Percentiles rank a stretch among this genome's conserved stretches.
These are phyloP conservation scores for Nesoenas mayeri DNA, from an alignment of 2,113 vertebrate species.

Conservation along the genomic window DNA sequence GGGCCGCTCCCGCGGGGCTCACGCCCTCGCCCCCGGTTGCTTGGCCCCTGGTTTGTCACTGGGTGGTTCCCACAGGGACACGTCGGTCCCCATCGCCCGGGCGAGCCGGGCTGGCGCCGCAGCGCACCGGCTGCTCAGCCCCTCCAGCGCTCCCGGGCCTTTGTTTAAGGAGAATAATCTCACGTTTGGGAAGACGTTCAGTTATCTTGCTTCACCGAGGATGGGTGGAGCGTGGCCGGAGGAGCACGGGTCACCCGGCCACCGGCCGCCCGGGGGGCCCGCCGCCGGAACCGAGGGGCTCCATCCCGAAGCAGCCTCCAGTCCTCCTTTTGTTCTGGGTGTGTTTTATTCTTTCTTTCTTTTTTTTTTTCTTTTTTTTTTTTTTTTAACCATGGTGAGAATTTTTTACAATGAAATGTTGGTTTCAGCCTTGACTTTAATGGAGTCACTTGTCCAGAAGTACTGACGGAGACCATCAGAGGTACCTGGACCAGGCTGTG, in stretches of 20 bases:
- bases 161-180: rapidly evolving
- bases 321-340: not conserved
- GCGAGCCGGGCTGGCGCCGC: not conserved
- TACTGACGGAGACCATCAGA: not conserved
- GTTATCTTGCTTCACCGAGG: rapidly evolving
- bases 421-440: not conserved
- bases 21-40: not conserved
- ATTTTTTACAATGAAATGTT: not conserved
- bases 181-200: rapidly evolving
- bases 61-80: not conserved
- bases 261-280: not conserved
- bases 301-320: rapidly evolving
- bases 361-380: not conserved
- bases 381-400: rapidly evolving
- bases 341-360: too few species aligned
- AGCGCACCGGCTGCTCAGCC: not conserved
- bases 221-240: not conserved
- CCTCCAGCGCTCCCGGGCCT: not conserved
- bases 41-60: not conserved
- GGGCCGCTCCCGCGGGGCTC: not conserved
- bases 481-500: not conserved
- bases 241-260: rapidly evolving
- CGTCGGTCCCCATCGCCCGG: not conserved
- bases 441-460: not conserved
- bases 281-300: rapidly evolving